Conservation (phyloP, 2,888 invertebrate species). For the Schizaphis graminum region DNA sequence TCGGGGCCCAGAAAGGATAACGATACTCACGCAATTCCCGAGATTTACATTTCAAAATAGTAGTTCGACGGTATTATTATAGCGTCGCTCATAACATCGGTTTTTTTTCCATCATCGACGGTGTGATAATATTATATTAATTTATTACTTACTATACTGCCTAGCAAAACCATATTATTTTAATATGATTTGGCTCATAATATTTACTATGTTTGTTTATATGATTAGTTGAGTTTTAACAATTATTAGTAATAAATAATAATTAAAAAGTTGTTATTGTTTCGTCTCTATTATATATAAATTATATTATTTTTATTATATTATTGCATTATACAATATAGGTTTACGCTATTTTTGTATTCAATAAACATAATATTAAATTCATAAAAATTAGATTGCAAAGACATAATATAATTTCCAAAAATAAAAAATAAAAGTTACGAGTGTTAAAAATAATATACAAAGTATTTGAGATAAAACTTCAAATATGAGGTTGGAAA, state of each 20-base stretch:
- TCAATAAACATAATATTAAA: background rate
- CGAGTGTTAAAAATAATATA: background rate
- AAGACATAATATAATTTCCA: background rate
- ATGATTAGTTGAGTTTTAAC: no score
- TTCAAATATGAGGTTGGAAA: background rate
- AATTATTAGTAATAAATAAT: no score
- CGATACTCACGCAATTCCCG: background rate
- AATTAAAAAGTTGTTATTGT: no score
- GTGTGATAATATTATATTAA: no score
- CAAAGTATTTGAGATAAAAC: background rate
- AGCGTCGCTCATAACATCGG: background rate
- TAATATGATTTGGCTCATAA: no score
- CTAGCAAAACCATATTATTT: no score
- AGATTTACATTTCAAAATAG: constrained; percentile 29
- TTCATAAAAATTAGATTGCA: background rate
- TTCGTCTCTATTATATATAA: no score
- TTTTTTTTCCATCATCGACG: background rate
- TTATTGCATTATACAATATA: no score
- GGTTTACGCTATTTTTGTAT: no score
- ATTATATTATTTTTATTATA: no score
- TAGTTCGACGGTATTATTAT: background rate
- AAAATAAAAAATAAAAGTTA: background rate
- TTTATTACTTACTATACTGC: no score
- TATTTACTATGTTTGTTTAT: no score
- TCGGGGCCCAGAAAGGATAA: background rate